Percentiles rank a stretch among this genome's conserved stretches.
phyloP scores from a whole-genome alignment of 2,113 vertebrate genomes.

The Eulacestoma nigropectus region DNA sequence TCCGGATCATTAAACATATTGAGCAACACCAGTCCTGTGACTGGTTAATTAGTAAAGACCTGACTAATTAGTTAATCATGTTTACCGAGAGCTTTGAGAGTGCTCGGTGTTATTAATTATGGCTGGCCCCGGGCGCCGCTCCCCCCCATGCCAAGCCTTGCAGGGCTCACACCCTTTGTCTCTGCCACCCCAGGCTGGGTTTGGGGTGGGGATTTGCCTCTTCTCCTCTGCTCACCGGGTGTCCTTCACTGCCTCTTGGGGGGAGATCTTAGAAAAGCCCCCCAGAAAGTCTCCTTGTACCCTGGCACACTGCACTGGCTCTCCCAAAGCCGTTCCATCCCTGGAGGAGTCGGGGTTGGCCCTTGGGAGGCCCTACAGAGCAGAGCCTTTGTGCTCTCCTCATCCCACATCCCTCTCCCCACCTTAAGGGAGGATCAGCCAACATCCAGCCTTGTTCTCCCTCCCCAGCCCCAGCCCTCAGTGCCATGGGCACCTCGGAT shows the following conservation, averaged over 20 bases:
- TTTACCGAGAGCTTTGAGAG: slow-evolving; percentile 45
- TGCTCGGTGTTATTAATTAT: slow-evolving; percentile 41
- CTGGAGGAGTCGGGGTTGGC: background rate
- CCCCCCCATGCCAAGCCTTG: background rate
- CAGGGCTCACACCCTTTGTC: background rate
- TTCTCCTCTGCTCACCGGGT: background rate
- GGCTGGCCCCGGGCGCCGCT: background rate
- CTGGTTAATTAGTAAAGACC: slow-evolving; percentile 62
- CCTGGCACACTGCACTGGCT: background rate
- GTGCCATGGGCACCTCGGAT: rapidly evolving
- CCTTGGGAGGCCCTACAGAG: background rate
- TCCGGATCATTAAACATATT: slow-evolving; percentile 61
- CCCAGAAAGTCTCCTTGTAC: background rate
- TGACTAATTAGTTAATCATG: slow-evolving; percentile 60
- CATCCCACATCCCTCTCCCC: background rate
- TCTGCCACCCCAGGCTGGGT: background rate
- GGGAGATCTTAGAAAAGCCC: background rate
- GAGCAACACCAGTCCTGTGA: slow-evolving; percentile 42
- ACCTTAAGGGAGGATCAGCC: background rate
- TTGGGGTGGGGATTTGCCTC: background rate
- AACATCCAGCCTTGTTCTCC: background rate
- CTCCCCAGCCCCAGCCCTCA: background rate
- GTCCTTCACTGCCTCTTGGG: background rate
- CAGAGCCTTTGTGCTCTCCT: background rate
- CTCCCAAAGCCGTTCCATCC: background rate